These are phyloP conservation scores for Agrypnia vestita DNA, from an alignment of 1,140 invertebrate genomes.

Conservation along the genomic window DNA sequence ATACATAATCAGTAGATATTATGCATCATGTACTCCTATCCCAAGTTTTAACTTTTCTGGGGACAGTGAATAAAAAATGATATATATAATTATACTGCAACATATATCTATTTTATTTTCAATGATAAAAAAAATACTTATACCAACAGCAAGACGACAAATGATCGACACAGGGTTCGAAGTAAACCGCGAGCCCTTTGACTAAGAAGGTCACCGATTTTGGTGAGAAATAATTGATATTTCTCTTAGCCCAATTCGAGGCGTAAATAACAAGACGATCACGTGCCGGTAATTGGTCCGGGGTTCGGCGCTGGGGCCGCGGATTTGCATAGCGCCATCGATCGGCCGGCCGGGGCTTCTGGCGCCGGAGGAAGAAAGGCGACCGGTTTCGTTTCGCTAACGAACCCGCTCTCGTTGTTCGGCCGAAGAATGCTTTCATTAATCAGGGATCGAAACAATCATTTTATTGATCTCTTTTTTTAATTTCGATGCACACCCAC, in stretches of 20 bases:
- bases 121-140: neutral
- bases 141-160: neutral
- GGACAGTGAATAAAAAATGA: too few species aligned
- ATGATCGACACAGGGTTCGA: too few species aligned
- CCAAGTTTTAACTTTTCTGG: too few species aligned
- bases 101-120: too few species aligned
- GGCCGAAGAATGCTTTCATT: neutral
- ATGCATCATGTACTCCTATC: too few species aligned
- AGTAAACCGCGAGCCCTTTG: too few species aligned
- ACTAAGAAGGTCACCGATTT: too few species aligned
- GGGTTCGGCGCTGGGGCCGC: neutral
- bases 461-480: neutral
- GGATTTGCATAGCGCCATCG: conserved; percentile 1
- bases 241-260: too few species aligned
- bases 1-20: too few species aligned
- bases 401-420: conserved; percentile 25
- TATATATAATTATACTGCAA: too few species aligned
- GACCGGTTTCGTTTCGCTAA: conserved; percentile 42
- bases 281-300: neutral
- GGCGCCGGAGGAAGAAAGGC: neutral
- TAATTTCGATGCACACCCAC: neutral
- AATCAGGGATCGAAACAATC: neutral
- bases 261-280: neutral
- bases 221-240: too few species aligned
- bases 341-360: neutral